Evolutionary conservation across 2,797 vertebrate species (phyloP).

Genomic region (Eurystomus glaucurus): DNA sequence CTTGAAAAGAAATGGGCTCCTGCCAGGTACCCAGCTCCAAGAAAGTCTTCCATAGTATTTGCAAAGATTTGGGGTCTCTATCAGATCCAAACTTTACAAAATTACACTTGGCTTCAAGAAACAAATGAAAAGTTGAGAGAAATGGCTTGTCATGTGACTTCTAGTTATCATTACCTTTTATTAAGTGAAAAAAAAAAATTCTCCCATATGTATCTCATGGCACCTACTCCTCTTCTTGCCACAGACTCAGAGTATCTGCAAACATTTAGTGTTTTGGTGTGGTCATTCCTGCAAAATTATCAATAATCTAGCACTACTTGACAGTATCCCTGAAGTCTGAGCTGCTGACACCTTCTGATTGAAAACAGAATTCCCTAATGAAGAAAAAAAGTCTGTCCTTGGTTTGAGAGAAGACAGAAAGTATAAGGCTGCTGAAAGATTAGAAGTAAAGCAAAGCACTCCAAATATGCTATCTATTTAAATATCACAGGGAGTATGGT

Average conservation of each 20-base stretch:
- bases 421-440: conserved; percentile 65
- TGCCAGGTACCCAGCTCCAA: neutral
- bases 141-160: neutral
- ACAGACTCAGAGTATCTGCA: conserved; percentile 22
- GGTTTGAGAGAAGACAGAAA: conserved; percentile 17
- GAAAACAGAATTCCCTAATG: conserved; percentile 55
- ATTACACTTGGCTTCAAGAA: neutral
- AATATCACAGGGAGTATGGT: conserved; percentile 17
- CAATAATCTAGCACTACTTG: conserved; percentile 31
- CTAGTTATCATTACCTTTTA: neutral
- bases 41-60: neutral
- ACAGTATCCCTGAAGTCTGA: conserved; percentile 40
- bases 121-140: neutral
- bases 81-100: neutral
- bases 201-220: neutral
- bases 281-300: conserved; percentile 45
- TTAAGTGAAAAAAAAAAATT: neutral
- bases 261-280: conserved; percentile 39
- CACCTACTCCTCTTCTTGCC: neutral
- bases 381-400: conserved; percentile 6
- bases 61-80: neutral
- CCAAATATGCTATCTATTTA: conserved; percentile 26
- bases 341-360: conserved; percentile 65
- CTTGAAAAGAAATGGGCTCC: neutral
- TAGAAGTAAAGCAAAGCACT: conserved; percentile 33